A percentile compares a stretch with the other conserved stretches of the same genome.
Conservation (phyloP, 2,113 vertebrate genomes). For the Pseudolaguvia tuberculata region DNA sequence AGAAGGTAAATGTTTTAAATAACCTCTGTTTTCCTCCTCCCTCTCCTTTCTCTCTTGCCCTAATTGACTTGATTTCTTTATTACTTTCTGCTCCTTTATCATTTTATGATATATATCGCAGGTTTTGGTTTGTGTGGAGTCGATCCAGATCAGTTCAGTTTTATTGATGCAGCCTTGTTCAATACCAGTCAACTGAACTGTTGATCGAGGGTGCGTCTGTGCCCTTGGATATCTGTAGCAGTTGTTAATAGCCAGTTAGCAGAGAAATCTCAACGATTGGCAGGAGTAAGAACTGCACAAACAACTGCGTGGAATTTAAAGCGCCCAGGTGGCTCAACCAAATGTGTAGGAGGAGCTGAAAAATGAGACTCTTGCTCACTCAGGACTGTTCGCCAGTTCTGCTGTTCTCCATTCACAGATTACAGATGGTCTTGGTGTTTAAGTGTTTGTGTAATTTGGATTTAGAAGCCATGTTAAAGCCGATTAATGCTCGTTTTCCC, state of each 20-base stretch:
- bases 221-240: slow-evolving; percentile 33
- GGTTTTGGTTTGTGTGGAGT: background rate
- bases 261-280: slow-evolving; percentile 26
- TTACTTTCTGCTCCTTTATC: too few relatives aligned
- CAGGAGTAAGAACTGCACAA: slow-evolving; percentile 23
- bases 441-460: background rate
- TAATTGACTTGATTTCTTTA: too few relatives aligned
- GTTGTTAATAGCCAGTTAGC: slow-evolving; percentile 41
- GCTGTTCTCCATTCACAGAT: background rate
- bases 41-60: background rate
- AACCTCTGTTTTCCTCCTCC: background rate
- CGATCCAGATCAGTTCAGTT: background rate
- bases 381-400: background rate
- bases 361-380: background rate
- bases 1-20: slow-evolving; percentile 46
- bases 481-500: slow-evolving; percentile 22
- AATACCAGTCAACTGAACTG: too few relatives aligned
- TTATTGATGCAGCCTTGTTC: background rate
- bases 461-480: slow-evolving; percentile 31
- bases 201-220: slow-evolving; percentile 18
- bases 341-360: background rate
- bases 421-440: background rate
- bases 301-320: slow-evolving; percentile 4
- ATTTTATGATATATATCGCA: too few relatives aligned
- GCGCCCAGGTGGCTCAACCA: background rate